These are phyloP conservation scores for Gnathonemus echidnorhynchus DNA, from an alignment of 2,113 vertebrate species.

Conservation along the genomic window DNA sequence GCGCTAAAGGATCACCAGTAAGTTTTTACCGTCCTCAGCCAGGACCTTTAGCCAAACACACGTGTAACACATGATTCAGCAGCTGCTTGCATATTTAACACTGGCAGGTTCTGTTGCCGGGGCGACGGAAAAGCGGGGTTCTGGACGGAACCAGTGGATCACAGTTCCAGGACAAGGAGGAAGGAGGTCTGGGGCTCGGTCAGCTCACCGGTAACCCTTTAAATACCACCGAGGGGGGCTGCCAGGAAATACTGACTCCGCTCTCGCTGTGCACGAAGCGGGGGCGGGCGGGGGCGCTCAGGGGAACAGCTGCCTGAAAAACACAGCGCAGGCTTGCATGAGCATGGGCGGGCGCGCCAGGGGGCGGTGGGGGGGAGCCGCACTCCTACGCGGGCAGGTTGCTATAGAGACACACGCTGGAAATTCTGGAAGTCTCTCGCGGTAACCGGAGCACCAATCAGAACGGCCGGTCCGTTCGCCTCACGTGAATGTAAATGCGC, in stretches of 20 bases:
- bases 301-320: conserved; percentile 65
- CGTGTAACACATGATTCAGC: background rate
- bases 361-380: background rate
- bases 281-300: conserved; percentile 56
- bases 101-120: background rate
- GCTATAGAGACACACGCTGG: conserved; percentile 2
- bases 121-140: conserved; percentile 25
- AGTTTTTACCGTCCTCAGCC: background rate
- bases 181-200: conserved; percentile 8
- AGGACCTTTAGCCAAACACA: background rate
- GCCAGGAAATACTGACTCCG: conserved; percentile 70
- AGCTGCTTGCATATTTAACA: background rate
- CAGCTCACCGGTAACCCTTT: conserved; percentile 66
- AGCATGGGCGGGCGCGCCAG: conserved; percentile 22
- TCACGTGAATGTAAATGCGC: background rate
- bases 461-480: background rate
- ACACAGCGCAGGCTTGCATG: conserved; percentile 31
- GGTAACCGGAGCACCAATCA: background rate
- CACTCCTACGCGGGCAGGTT: background rate
- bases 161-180: background rate
- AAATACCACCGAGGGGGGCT: conserved; percentile 67
- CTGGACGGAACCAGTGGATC: background rate
- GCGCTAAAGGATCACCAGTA: background rate
- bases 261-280: conserved; percentile 52
- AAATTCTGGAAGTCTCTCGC: background rate